Base-by-base conservation (phyloP, 92 coral and sea anemone species). In the Phenganax marumi region DNA sequence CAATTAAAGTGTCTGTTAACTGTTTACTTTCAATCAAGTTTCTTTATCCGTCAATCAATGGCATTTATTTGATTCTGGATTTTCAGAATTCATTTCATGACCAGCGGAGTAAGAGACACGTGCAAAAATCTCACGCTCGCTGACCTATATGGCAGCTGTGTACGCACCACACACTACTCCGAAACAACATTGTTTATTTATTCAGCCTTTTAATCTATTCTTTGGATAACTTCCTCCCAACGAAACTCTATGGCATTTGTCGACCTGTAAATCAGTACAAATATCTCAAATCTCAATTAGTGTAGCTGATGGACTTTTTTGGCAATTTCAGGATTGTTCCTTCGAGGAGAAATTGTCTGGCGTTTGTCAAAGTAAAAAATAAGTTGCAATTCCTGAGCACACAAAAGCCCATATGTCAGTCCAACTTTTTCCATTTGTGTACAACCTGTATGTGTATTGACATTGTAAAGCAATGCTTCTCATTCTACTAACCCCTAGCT, bases 81-180 rank as follows among this genome's bases (percentile, higher is more conserved):
- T 66, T 66, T 66, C 2, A 10, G 72, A 66, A 58, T 58, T 3
- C 22, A 76, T 76, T 72, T 72, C 64, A 54, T 54, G 18, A 61
- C 43, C 83, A 21, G 50, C 55, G 17, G 46, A 39, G 47, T 33
- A 13, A 61, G 16, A 66, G 10, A 66, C 83, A 78, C 73, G 60
- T 78, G 83, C 26, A 72, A 78, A 78, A 47, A 60, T 78, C 83
- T 78, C 83, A 78, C 83, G 83, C 73, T 48, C 66, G 23, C 21
- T 61, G 66, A 43, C 17, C 14, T 7, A 78, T 10, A 78, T 10
- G 66, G 8, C 83, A 78, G 83, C 83, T 78, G 83, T 50, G 23
- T 66, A 33, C n/a, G 1, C 72, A 33, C 43, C 43, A 33, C 43
- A 66, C 72, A 66, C 72, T 66, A 66, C 48, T 25, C 12, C 33